Evolutionary conservation across 2,113 vertebrate genomes (phyloP), one percentile per base, ranked within the genome.

Genomic region (Opisthocomus hoazin): DNA sequence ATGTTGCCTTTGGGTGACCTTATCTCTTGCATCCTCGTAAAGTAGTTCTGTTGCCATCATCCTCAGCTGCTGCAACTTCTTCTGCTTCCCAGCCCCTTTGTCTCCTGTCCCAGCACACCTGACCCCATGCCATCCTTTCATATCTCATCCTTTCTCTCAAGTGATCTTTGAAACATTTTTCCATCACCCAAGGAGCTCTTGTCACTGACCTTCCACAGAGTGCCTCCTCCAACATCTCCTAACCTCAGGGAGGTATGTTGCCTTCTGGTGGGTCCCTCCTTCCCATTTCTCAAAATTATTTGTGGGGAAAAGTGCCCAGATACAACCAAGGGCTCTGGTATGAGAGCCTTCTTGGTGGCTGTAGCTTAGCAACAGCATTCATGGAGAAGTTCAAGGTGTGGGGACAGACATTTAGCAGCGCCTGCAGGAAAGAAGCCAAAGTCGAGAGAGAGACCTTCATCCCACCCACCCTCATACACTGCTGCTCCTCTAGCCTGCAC

Each of bases 311-410:
- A 37, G 53, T 80, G 53, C 50, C 39, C 68, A 41, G 48, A 84
- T 71, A 68, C 74, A 66, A 85, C 34, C 26, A 65, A 81, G 36
- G 46, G 37, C 57, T 92, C 39, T 23, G 6, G 5, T 84, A 54
- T 57, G 34, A 91, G 19, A 82, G 56, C 69, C 54, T 56, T 84
- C 41, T 89, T 27, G 1, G 45, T 65, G 45, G 7, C 79, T 78
- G 90, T 95, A 97, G 84, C 97, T 97, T 97, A 95, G 96, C 94
- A 97, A 96, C 81, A 13, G 9, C 58, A 75, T 87, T 83, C 43
- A 84, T 61, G 58, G 45, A 94, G 88, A 96, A 96, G 90, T 95
- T 97, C 91, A 96, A 95, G 90, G 94, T 93, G 27, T 57, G 43
- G 57, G 37, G 56, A 81, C 45, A 92, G 64, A 78, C 30, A 34